These are phyloP conservation scores for Drosophila truncata DNA, from an alignment of 1,140 invertebrate genomes.

Conservation along the genomic window DNA sequence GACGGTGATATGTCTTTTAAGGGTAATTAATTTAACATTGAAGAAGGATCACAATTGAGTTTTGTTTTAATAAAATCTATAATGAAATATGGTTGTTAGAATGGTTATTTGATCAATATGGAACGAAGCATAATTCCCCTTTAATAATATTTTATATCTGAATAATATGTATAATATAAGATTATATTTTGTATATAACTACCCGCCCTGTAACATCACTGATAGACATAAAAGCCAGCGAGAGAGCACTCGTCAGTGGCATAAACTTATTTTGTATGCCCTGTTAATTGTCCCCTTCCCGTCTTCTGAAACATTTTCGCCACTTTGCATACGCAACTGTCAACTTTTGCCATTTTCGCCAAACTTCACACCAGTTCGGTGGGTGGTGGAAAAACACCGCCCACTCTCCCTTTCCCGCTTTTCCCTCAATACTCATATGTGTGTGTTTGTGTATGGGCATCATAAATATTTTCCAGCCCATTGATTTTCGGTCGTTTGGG, in stretches of 20 bases:
- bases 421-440: constrained; percentile 7
- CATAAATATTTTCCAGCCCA: constrained; percentile 82
- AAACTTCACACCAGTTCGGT: constrained; percentile 67
- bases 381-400: constrained; percentile 2
- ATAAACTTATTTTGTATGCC: constrained; percentile 55
- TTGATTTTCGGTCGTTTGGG: constrained; percentile 81
- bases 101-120: too few species aligned
- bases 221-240: neutral
- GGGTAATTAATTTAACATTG: neutral
- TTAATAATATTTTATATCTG: too few species aligned
- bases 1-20: neutral
- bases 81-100: too few species aligned
- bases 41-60: neutral
- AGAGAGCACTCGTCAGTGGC: constrained; percentile 6
- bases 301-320: constrained; percentile 21
- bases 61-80: neutral
- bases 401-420: neutral
- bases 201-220: neutral
- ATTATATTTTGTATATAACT: neutral
- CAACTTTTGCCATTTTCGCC: constrained; percentile 79
- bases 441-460: constrained; percentile 60
- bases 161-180: too few species aligned
- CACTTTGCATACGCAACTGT: constrained; percentile 76
- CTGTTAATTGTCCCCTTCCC: constrained; percentile 53
- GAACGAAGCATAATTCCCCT: too few species aligned